phyloP scores from a whole-genome alignment of 1,140 invertebrate genomes.

The Drosophila subpulchrella region DNA sequence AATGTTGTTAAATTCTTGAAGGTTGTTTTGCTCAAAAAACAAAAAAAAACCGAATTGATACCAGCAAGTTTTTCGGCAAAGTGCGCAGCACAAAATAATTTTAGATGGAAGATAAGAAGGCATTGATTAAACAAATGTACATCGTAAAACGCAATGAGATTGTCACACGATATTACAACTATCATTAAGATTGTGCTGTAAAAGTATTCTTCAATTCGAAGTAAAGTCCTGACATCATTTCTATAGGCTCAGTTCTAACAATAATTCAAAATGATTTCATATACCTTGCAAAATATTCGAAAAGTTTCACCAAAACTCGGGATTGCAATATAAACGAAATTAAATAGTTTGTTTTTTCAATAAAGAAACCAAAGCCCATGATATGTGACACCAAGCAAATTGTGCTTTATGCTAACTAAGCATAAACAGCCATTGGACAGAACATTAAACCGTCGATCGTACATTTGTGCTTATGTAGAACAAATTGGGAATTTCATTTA shows the following conservation, averaged over 20 bases:
- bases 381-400: neutral
- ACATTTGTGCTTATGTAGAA: neutral
- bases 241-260: no score
- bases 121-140: conserved; percentile 45
- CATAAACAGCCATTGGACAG: neutral
- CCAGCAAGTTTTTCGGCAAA: neutral
- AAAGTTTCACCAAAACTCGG: neutral
- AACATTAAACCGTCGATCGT: neutral
- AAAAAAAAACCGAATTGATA: conserved; percentile 3
- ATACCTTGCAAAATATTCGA: neutral
- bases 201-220: neutral
- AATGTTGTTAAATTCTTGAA: conserved; percentile 27
- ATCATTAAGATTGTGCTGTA: neutral
- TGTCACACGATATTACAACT: no score
- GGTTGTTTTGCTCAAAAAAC: neutral
- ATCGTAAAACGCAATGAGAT: neutral
- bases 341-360: neutral
- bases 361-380: neutral
- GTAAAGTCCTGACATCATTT: neutral
- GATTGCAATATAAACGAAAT: neutral
- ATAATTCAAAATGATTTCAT: neutral
- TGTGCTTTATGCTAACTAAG: neutral
- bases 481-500: neutral
- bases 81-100: conserved; percentile 1
- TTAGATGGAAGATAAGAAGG: conserved; percentile 4